Conservation (phyloP, 2,888 invertebrate genomes). For the Philopedon plagiatum region DNA sequence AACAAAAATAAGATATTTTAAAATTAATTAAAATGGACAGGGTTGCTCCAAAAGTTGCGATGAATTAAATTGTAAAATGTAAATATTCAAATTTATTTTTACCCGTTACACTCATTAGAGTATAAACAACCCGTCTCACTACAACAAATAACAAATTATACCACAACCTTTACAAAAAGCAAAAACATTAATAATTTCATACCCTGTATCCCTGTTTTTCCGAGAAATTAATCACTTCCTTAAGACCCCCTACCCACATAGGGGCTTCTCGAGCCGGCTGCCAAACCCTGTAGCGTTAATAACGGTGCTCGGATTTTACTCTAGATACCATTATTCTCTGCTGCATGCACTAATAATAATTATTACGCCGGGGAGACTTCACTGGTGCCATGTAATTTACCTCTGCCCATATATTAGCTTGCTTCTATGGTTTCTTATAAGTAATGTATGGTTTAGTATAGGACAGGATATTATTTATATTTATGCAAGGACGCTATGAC, state of each 20-base stretch:
- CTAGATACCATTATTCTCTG: slow-evolving; percentile 26
- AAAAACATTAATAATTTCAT: background rate
- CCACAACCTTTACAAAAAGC: background rate
- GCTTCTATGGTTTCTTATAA: slow-evolving; percentile 15
- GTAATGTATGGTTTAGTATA: too few relatives aligned
- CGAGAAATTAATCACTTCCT: slow-evolving; percentile 3
- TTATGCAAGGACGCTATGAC: too few relatives aligned
- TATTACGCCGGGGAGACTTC: slow-evolving; percentile 28
- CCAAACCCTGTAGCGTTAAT: slow-evolving; percentile 28
- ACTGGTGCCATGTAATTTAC: slow-evolving; percentile 25
- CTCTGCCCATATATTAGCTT: slow-evolving; percentile 20
- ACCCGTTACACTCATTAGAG: too few relatives aligned
- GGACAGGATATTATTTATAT: too few relatives aligned
- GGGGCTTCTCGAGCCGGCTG: background rate
- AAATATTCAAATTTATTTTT: too few relatives aligned
- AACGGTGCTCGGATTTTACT: slow-evolving; percentile 7
- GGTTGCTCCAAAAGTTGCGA: too few relatives aligned
- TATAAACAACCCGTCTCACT: too few relatives aligned
- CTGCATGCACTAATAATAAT: slow-evolving; percentile 35
- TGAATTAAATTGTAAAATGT: too few relatives aligned
- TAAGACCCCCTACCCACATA: background rate
- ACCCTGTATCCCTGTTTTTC: background rate
- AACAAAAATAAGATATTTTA: too few relatives aligned
- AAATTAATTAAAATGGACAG: too few relatives aligned
- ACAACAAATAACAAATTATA: too few relatives aligned